A percentile compares a stretch with the other conserved stretches of the same genome.
Conservation (phyloP, 2,888 invertebrate species). For the Netelia virgata region DNA sequence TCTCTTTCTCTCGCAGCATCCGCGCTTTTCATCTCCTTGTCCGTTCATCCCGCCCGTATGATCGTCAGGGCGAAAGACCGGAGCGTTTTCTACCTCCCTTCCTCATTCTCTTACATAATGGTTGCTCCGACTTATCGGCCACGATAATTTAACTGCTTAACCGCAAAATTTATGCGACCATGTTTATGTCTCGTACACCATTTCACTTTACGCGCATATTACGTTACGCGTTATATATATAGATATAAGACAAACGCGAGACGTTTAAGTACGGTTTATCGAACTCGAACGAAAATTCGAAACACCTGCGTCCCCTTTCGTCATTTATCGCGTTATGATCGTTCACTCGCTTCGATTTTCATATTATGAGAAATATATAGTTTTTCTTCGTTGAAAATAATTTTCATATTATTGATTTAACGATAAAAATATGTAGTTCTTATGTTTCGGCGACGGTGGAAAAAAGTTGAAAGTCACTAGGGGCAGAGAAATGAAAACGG, state of each 20-base stretch:
- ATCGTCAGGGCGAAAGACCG: neutral
- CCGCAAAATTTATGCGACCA: conserved; percentile 50
- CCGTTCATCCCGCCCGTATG: neutral
- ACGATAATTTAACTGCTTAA: conserved; percentile 52
- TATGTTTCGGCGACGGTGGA: neutral
- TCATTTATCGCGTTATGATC: conserved; percentile 24
- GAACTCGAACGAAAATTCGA: conserved; percentile 15
- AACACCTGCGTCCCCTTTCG: conserved; percentile 28
- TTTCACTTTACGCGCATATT: conserved; percentile 7
- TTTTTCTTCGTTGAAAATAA: neutral
- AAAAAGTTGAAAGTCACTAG: neutral
- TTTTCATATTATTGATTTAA: neutral
- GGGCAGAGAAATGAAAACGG: conserved; percentile 4
- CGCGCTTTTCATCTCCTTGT: neutral
- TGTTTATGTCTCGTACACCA: conserved; percentile 12
- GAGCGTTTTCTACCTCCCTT: conserved; percentile 1
- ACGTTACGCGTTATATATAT: too few species aligned
- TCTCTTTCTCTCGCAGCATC: conserved; percentile 2
- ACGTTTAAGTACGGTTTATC: neutral
- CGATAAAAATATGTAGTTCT: neutral
- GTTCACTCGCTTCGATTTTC: conserved; percentile 8
- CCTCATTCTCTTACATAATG: conserved; percentile 33
- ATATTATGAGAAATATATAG: neutral
- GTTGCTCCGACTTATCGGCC: conserved; percentile 54
- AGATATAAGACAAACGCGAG: neutral